phyloP scores from a whole-genome alignment of 2,888 invertebrate genomes.

The Drosophila trichaetosa region DNA sequence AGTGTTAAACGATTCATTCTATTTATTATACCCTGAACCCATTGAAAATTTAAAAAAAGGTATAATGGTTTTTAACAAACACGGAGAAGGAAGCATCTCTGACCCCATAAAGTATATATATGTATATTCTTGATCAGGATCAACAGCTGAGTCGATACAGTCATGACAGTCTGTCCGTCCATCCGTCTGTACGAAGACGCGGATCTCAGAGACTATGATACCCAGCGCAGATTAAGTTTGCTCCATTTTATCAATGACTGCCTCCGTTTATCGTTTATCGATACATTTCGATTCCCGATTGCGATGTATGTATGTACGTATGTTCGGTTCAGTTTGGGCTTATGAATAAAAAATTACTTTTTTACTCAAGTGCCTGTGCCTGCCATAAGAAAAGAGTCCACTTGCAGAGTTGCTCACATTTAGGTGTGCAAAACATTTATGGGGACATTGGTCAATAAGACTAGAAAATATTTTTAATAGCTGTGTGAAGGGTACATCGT shows the following conservation, averaged over 20 bases:
- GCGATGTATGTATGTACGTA: not conserved
- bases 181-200: not conserved
- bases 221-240: not conserved
- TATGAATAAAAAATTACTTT: no score
- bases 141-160: not conserved
- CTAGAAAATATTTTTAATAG: not conserved
- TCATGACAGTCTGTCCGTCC: not conserved
- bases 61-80: not conserved
- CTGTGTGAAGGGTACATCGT: not conserved
- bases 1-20: slow-evolving; percentile 72
- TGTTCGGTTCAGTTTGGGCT: no score
- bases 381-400: not conserved
- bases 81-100: not conserved
- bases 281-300: not conserved
- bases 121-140: no score
- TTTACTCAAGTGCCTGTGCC: not conserved
- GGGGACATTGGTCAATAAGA: not conserved
- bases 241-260: not conserved
- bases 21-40: slow-evolving; percentile 41
- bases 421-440: not conserved
- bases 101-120: not conserved
- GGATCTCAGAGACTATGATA: not conserved
- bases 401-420: not conserved
- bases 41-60: not conserved
- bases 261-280: no score